Conservation (phyloP, 1,140 invertebrate species). For the Aethina tumida region DNA sequence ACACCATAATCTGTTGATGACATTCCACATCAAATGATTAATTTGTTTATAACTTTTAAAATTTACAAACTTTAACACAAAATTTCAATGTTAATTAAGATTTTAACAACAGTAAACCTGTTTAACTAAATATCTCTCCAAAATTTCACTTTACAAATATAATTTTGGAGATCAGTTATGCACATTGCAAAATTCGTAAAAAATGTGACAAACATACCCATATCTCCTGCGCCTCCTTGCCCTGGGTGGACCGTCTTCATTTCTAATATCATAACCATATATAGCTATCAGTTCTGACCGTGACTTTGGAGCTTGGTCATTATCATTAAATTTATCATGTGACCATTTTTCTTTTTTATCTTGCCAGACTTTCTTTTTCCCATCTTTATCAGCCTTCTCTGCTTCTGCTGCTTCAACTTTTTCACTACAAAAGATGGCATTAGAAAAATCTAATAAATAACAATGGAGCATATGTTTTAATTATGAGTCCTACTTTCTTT, state of each 20-base stretch:
- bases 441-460: too few species aligned
- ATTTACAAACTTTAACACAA: too few species aligned
- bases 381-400: conserved; percentile 34
- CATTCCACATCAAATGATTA: too few species aligned
- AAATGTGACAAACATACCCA: conserved; percentile 46
- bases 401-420: conserved; percentile 35
- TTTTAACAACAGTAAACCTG: too few species aligned
- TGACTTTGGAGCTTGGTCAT: conserved; percentile 75
- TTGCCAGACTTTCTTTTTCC: conserved; percentile 49
- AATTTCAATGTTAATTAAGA: too few species aligned
- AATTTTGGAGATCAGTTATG: not conserved
- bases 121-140: too few species aligned
- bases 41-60: too few species aligned
- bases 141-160: too few species aligned
- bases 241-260: conserved; percentile 82
- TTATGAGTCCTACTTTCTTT: too few species aligned
- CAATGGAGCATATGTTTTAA: too few species aligned
- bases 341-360: conserved; percentile 69
- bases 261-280: conserved; percentile 92
- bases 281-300: conserved; percentile 75
- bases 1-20: too few species aligned
- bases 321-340: conserved; percentile 82
- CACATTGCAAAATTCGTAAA: not conserved
- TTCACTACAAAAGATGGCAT: conserved; percentile 25
- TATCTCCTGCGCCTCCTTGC: conserved; percentile 75